A percentile compares a stretch with the other conserved stretches of the same genome.
Evolutionary conservation across 2,113 vertebrate species (phyloP).

Genomic region (Boulengeromyrus knoepffleri): DNA sequence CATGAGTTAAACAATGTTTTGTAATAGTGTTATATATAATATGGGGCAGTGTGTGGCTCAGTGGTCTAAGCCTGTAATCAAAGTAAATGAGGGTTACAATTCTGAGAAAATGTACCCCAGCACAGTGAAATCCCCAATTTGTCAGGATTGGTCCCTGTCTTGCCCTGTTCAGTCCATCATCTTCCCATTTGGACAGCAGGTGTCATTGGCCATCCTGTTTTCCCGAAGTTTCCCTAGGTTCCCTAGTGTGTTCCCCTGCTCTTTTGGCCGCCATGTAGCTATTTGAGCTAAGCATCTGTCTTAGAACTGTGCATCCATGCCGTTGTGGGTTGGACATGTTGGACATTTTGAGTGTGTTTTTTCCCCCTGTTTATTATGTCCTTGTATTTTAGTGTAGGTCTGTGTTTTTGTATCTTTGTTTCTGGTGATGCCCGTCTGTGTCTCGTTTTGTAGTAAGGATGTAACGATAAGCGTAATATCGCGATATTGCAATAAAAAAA

Average conservation of each 20-base stretch:
- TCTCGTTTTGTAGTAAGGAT: background rate
- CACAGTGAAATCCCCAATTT: too few relatives aligned
- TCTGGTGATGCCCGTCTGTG: background rate
- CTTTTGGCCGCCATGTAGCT: background rate
- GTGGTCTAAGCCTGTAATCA: too few relatives aligned
- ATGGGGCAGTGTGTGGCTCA: background rate
- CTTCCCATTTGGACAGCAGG: background rate
- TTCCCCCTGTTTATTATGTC: background rate
- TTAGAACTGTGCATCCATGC: background rate
- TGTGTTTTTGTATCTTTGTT: background rate
- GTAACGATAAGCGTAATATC: too few relatives aligned
- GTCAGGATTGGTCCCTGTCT: background rate
- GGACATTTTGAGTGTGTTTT: background rate
- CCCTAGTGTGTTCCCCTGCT: too few relatives aligned
- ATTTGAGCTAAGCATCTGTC: background rate
- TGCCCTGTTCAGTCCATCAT: background rate
- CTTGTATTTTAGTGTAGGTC: background rate
- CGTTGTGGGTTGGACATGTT: background rate
- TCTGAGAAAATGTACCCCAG: too few relatives aligned
- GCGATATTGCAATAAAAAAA: too few relatives aligned
- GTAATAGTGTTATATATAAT: background rate
- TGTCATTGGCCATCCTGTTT: background rate
- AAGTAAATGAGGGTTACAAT: too few relatives aligned
- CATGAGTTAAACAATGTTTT: background rate
- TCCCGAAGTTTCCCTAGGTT: too few relatives aligned